These are phyloP conservation scores for Allolobophora icterica DNA, from an alignment of 2,888 invertebrate species.

Conservation along the genomic window DNA sequence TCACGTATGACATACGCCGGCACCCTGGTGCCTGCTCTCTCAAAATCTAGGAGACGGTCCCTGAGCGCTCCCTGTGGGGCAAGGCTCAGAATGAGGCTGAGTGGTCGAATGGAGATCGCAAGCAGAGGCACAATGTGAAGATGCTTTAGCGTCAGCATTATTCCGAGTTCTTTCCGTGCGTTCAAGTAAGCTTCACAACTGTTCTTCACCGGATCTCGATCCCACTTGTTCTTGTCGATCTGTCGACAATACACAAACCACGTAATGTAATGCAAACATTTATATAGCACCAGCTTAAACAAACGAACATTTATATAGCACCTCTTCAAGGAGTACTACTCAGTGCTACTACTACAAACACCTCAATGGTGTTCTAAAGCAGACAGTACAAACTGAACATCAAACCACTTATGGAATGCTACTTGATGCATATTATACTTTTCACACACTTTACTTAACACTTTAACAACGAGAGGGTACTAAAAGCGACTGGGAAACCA, in stretches of 20 bases:
- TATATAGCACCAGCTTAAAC: background rate
- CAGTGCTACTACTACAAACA: too few relatives aligned
- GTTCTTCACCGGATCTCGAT: slow-evolving; percentile 86
- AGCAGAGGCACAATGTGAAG: slow-evolving; percentile 89
- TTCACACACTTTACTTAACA: background rate
- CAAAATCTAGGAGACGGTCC: slow-evolving; percentile 81
- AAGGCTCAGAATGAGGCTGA: slow-evolving; percentile 85
- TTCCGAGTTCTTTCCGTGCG: slow-evolving; percentile 89
- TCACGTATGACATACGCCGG: slow-evolving; percentile 82
- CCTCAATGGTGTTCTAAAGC: too few relatives aligned
- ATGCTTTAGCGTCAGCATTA: slow-evolving; percentile 85
- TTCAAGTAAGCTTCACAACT: slow-evolving; percentile 96
- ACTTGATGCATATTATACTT: too few relatives aligned
- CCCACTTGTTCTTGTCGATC: slow-evolving; percentile 72
- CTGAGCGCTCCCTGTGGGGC: slow-evolving; percentile 90
- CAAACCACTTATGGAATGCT: too few relatives aligned
- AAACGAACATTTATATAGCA: too few relatives aligned
- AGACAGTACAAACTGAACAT: too few relatives aligned
- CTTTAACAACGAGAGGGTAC: too few relatives aligned
- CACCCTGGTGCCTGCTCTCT: slow-evolving; percentile 82
- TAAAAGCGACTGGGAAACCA: too few relatives aligned
- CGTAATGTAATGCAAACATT: background rate
- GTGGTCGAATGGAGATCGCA: slow-evolving; percentile 86
- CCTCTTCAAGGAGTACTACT: too few relatives aligned
- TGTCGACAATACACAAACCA: slow-evolving; percentile 24